Evolutionary conservation across 2,113 vertebrate genomes (phyloP).

Genomic region (Ageneiosus marmoratus): DNA sequence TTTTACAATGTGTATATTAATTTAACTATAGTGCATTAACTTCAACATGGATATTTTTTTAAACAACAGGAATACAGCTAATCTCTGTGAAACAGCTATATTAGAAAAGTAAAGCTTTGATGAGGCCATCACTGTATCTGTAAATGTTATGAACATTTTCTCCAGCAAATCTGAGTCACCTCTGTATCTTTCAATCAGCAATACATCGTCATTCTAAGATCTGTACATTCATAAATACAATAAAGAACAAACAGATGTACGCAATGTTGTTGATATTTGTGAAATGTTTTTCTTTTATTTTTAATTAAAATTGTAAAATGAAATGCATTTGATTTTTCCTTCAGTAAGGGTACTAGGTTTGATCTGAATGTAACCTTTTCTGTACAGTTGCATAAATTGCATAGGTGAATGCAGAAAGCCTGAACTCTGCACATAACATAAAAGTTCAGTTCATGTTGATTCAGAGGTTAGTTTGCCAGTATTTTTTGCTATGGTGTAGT

Average conservation of each 20-base stretch:
- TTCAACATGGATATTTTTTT: slow-evolving; percentile 67
- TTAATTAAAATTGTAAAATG: slow-evolving; percentile 40
- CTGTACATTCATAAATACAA: background rate
- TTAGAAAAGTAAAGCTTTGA: background rate
- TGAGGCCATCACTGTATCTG: slow-evolving; percentile 26
- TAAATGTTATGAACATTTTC: background rate
- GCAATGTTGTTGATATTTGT: background rate
- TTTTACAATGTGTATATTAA: slow-evolving; percentile 39
- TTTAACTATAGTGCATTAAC: slow-evolving; percentile 43
- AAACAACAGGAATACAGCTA: slow-evolving; percentile 50
- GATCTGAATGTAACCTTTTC: slow-evolving; percentile 9
- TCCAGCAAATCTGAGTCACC: background rate
- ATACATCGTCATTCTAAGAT: background rate
- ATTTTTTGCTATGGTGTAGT: background rate
- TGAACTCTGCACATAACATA: background rate
- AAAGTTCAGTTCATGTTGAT: background rate
- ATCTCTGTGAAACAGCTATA: slow-evolving; percentile 39
- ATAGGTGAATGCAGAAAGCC: background rate
- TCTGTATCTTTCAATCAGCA: slow-evolving; percentile 1
- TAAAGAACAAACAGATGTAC: background rate
- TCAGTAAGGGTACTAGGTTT: background rate
- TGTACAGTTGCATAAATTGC: no score
- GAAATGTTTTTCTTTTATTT: slow-evolving; percentile 43
- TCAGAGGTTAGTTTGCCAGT: background rate
- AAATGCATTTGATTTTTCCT: slow-evolving; percentile 30